Evolutionary conservation across 2,113 vertebrate genomes (phyloP).

Genomic region (Serilophus lunatus): DNA sequence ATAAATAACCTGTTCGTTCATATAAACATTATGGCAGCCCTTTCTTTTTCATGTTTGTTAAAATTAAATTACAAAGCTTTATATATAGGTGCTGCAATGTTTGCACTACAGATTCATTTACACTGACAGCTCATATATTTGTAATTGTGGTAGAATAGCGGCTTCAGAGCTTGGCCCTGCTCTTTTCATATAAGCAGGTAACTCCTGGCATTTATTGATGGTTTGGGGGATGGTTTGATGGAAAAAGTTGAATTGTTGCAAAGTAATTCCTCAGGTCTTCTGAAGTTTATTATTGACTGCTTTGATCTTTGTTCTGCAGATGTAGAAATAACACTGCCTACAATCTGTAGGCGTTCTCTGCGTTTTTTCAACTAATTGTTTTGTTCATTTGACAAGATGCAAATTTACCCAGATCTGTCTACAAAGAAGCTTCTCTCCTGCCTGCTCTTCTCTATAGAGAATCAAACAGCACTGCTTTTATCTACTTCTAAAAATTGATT

Average conservation of each 20-base stretch:
- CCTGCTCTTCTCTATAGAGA: neutral
- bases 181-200: neutral
- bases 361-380: neutral
- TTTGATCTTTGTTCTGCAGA: constrained; percentile 44
- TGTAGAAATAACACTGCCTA: constrained; percentile 14
- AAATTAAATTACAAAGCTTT: neutral
- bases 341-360: constrained; percentile 28
- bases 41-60: neutral
- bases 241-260: neutral
- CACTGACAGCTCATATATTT: neutral
- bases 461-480: neutral
- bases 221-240: neutral
- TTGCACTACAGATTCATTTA: neutral
- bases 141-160: neutral
- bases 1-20: neutral
- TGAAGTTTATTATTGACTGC: constrained; percentile 18
- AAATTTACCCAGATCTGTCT: constrained; percentile 23
- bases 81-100: neutral
- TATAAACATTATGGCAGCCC: neutral
- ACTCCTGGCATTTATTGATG: neutral
- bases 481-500: neutral
- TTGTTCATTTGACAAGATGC: constrained; percentile 21
- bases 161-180: neutral
- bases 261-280: constrained; percentile 29
- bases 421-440: neutral